Percentiles rank a stretch among this genome's conserved stretches.
Evolutionary conservation across 37 sponge, comb jelly and placozoan species (phyloP).

Genomic region (Axinella damicornis): DNA sequence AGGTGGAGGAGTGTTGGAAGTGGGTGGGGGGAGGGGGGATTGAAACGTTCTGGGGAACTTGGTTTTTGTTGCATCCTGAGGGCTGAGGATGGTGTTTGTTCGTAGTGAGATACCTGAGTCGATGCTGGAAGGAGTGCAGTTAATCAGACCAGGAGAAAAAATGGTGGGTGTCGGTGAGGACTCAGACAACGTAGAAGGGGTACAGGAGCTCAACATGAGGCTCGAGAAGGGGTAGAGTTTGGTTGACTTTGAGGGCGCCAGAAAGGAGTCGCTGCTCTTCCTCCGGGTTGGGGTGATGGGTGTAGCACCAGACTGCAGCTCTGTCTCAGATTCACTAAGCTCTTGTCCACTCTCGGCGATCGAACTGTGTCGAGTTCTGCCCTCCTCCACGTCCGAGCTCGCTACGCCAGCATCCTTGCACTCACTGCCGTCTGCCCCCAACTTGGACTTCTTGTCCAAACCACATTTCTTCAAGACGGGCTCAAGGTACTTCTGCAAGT

Average conservation of each 20-base stretch:
- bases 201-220: not conserved
- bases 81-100: not conserved
- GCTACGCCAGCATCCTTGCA: not conserved
- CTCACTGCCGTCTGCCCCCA: not conserved
- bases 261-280: not conserved
- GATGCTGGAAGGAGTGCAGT: slow-evolving; percentile 50
- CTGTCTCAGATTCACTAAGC: slow-evolving; percentile 44
- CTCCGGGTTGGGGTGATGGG: slow-evolving; percentile 15
- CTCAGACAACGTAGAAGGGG: not conserved
- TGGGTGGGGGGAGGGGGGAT: slow-evolving; percentile 6
- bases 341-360: slow-evolving; percentile 43
- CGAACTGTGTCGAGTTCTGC: slow-evolving; percentile 14
- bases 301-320: not conserved
- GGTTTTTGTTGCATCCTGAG: not conserved
- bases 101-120: slow-evolving; percentile 65
- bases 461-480: slow-evolving; percentile 57
- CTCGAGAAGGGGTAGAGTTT: slow-evolving; percentile 26
- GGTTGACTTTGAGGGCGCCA: slow-evolving; percentile 1
- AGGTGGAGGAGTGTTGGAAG: slow-evolving; percentile 10
- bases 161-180: too few relatives aligned
- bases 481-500: slow-evolving; percentile 49
- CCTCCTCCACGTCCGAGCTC: slow-evolving; percentile 12
- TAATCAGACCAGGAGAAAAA: slow-evolving; percentile 3
- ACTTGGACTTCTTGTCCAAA: slow-evolving; percentile 21
- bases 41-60: not conserved